Base-by-base conservation (phyloP, 1,140 invertebrate genomes). In the Lucilia sericata region DNA sequence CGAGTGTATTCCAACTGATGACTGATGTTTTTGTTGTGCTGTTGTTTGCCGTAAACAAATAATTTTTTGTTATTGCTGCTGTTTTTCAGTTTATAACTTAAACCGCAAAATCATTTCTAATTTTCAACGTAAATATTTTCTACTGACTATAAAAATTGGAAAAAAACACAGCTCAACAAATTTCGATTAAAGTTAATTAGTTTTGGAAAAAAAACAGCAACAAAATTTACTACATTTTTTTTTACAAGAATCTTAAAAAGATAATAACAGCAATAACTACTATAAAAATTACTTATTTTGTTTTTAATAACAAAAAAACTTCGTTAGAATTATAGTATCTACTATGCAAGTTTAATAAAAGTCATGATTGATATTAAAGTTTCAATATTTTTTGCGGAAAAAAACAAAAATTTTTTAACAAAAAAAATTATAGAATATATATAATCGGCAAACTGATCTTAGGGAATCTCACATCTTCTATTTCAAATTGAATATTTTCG, bases 121-220 rank as follows among this genome's bases (percentile, higher is more conserved):
- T 55, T 19, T 49, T 55, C 51, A 42, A 12, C 12, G 51, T 55
- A 55, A 17, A 55, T 55, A 17, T 55, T 55, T 49, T 55, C 17
- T 55, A 17, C 78, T 2, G 12, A 51, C 78, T 5, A n/a, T 13
- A 12, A 5, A 55, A 13, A 55, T 5, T 55, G 13, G 12, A 55
- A 55, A 17, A 51, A 55, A 55, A 55, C 7, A 55, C 2, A 12
- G 12, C 12, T 55, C 12, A 55, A 55, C 12, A 55, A 42, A 25
- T 81, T 81, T 81, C 51, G 42, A 36, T 49, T 81, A 51, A 55
- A 49, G 51, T 81, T 81, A 49, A 51, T 49, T 55, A 81, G 78
- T 81, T 81, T 81, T 81, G 8, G 5, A 14, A 55, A 55, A 55
- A 81, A 13, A 49, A 49, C 5, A 19, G 21, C 78, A 13, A 55